Evolutionary conservation across 2,113 vertebrate genomes (phyloP).

Genomic region (Ardeotis arabs): DNA sequence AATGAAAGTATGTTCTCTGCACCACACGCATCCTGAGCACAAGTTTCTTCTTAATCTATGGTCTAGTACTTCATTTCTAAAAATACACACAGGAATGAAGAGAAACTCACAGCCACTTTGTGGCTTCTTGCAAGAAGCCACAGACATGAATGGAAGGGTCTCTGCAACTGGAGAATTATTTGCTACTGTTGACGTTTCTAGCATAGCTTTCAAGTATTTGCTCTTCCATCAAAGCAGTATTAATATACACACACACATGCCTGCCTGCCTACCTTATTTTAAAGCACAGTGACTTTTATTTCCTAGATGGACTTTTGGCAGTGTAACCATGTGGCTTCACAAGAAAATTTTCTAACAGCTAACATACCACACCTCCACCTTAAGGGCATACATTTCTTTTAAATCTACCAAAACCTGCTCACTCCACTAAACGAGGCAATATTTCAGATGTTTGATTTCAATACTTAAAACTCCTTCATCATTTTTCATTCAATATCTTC

Average conservation of each 20-base stretch:
- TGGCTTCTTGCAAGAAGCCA: constrained; percentile 51
- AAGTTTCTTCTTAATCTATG: constrained; percentile 21
- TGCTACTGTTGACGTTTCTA: background rate
- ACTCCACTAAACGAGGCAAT: background rate
- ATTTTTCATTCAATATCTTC: background rate
- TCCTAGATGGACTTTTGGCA: background rate
- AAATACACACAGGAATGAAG: constrained; percentile 31
- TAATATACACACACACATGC: background rate
- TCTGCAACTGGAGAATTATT: constrained; percentile 35
- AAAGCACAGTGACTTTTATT: background rate
- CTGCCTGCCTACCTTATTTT: background rate
- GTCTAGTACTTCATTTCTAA: constrained; percentile 41
- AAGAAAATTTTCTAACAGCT: background rate
- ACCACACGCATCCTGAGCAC: constrained; percentile 44
- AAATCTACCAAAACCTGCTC: background rate
- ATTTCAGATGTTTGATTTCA: background rate
- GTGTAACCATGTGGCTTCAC: background rate
- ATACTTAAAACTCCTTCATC: background rate
- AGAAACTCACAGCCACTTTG: constrained; percentile 48
- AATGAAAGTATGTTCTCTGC: constrained; percentile 12
- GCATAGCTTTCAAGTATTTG: background rate
- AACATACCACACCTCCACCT: background rate
- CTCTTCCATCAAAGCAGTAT: background rate
- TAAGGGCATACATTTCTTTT: background rate
- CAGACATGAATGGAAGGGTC: constrained; percentile 27